phyloP scores from a whole-genome alignment of 2,113 vertebrate genomes.

The Tichodroma muraria region DNA sequence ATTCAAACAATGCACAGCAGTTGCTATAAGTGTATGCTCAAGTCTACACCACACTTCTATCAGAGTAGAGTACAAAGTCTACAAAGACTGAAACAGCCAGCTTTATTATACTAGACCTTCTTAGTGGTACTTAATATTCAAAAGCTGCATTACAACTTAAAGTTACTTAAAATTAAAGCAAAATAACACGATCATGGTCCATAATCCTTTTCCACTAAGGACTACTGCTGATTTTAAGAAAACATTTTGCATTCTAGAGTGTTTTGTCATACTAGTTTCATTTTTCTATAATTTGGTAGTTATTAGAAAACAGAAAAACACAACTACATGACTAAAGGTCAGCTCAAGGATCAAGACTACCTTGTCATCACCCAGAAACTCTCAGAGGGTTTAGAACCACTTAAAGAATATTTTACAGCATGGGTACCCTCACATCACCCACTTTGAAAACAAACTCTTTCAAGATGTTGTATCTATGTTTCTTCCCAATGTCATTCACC shows the following conservation, averaged over 20 bases:
- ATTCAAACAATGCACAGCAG: neutral
- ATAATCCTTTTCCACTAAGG: neutral
- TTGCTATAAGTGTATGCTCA: neutral
- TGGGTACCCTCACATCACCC: neutral
- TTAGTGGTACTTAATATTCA: neutral
- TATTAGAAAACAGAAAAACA: neutral
- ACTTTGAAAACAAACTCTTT: neutral
- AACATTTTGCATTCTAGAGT: neutral
- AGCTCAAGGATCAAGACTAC: neutral
- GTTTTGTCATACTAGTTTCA: neutral
- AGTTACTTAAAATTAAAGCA: neutral
- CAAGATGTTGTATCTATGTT: neutral
- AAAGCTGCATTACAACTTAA: neutral
- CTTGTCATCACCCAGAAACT: neutral
- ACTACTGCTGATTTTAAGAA: neutral
- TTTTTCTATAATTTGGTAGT: neutral
- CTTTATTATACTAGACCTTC: neutral
- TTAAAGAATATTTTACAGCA: neutral
- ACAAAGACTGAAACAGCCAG: neutral
- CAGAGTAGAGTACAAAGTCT: neutral
- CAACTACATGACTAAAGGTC: neutral
- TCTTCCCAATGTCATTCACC: neutral
- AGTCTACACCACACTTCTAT: neutral
- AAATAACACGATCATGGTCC: fast-evolving
- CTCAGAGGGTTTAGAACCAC: neutral